Evolutionary conservation across 2,888 invertebrate genomes (phyloP).

Genomic region (Xanthostigma xanthostigma): DNA sequence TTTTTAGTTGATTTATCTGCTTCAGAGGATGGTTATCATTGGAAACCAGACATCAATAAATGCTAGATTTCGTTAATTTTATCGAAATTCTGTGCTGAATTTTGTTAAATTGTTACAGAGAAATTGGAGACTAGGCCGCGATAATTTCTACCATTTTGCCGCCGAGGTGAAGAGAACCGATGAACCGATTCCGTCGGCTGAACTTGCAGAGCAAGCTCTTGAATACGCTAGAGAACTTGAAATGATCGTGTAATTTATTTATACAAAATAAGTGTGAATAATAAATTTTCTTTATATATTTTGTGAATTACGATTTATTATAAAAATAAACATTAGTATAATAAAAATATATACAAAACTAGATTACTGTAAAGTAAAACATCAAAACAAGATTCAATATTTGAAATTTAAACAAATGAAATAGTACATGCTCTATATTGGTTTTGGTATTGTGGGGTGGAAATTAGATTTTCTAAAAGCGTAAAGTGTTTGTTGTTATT

Average conservation of each 20-base stretch:
- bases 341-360: no score
- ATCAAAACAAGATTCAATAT: no score
- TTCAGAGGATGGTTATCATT: neutral
- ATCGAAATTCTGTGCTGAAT: conserved; percentile 1
- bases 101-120: conserved; percentile 36
- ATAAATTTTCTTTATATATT: no score
- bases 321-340: no score
- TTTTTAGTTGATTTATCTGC: conserved; percentile 2
- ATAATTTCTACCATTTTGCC: conserved; percentile 69
- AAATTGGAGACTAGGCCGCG: conserved; percentile 65
- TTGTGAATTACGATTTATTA: no score
- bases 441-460: no score
- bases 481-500: no score
- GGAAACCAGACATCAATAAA: neutral
- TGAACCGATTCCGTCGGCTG: conserved; percentile 73
- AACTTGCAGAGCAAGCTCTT: conserved; percentile 85
- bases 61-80: conserved; percentile 1
- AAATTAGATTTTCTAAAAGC: no score
- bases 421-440: no score
- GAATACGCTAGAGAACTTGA: conserved; percentile 96
- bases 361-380: no score
- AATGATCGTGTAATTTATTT: conserved; percentile 79
- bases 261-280: no score
- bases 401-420: no score
- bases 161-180: conserved; percentile 59